Percentiles rank a stretch among this genome's conserved stretches.
phyloP scores from a whole-genome alignment of 2,888 invertebrate genomes.

The Sesia bembeciformis region DNA sequence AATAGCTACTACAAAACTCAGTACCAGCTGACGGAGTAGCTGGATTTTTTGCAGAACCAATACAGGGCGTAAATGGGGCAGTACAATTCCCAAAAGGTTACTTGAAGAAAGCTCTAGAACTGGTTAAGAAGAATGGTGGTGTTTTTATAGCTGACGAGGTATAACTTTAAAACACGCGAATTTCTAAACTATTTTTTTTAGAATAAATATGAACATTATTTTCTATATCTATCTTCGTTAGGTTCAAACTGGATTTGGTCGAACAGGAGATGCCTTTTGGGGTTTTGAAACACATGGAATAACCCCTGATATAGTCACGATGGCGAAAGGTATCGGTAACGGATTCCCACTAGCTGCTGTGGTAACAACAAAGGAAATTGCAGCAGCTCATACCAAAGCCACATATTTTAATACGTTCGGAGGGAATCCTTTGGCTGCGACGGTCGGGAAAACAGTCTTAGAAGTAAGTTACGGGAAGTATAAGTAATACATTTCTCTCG shows the following conservation, averaged over 20 bases:
- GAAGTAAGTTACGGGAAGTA: constrained; percentile 77
- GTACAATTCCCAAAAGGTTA: constrained; percentile 95
- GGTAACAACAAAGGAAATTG: constrained; percentile 92
- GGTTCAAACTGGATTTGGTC: constrained; percentile 97
- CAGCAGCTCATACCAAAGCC: constrained; percentile 82
- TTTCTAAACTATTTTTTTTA: background rate
- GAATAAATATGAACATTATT: background rate
- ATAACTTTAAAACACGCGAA: background rate
- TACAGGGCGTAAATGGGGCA: constrained; percentile 96
- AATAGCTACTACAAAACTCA: constrained; percentile 82
- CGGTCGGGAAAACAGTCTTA: constrained; percentile 92
- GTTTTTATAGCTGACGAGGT: constrained; percentile 94
- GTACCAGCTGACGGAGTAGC: constrained; percentile 87
- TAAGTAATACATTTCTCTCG: background rate
- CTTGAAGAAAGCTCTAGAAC: constrained; percentile 84
- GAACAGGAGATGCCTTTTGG: constrained; percentile 96
- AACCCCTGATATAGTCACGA: constrained; percentile 93
- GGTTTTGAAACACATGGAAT: constrained; percentile 93
- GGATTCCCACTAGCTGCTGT: constrained; percentile 98
- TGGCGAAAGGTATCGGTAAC: constrained; percentile 97
- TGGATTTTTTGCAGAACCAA: constrained; percentile 94
- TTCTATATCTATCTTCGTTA: constrained; percentile 23
- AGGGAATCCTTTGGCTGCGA: constrained; percentile 93
- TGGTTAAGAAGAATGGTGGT: constrained; percentile 88
- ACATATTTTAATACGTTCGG: constrained; percentile 97